These are phyloP conservation scores for Gryllus longicercus DNA, from an alignment of 2,888 invertebrate species.

Conservation along the genomic window DNA sequence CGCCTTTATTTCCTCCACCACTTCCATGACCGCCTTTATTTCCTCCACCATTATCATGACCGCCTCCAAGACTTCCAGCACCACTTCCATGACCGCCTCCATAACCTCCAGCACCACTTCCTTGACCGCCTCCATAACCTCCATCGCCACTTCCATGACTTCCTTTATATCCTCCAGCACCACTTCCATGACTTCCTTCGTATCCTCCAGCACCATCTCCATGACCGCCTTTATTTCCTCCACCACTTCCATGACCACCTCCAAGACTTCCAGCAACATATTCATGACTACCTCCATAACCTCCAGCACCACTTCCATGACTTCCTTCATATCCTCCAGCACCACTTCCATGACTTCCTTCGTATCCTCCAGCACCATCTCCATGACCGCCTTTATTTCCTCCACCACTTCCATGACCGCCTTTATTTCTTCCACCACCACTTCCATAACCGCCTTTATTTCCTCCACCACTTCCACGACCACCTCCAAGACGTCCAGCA, in stretches of 20 bases:
- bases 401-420: neutral
- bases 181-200: constrained; percentile 46
- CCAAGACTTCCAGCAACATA: no score
- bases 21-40: neutral
- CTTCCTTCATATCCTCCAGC: no score
- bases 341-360: no score
- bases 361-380: constrained; percentile 40
- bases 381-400: constrained; percentile 39
- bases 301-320: no score
- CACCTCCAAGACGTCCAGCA: neutral
- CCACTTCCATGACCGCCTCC: neutral
- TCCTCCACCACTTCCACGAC: neutral
- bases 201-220: constrained; percentile 53
- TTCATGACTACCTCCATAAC: no score
- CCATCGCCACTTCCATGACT: constrained; percentile 31
- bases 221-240: constrained; percentile 53
- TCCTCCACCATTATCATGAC: no score
- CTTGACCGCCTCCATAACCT: neutral
- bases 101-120: neutral
- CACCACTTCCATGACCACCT: no score
- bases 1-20: neutral
- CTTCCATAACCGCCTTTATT: neutral
- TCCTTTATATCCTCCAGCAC: constrained; percentile 28
- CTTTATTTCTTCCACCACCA: neutral
- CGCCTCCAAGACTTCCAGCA: no score